Base-by-base conservation (phyloP, 2,797 vertebrate species). In the Zenarchopterus dispar region DNA sequence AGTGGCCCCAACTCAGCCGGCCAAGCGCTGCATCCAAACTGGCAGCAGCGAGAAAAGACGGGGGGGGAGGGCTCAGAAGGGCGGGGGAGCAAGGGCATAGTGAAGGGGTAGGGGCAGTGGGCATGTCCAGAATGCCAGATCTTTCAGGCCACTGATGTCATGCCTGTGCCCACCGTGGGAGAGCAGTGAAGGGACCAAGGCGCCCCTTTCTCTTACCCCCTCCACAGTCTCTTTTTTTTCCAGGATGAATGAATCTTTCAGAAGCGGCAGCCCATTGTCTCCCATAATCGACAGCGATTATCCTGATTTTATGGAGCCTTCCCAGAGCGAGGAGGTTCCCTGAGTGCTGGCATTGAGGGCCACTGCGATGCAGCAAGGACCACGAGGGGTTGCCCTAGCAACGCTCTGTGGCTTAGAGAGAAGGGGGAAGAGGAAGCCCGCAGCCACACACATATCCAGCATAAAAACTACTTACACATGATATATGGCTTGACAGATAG, bases 121-220 rank as follows among this genome's bases (percentile, higher is more conserved):
- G 82, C 85, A 91, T 88, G 86, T 87, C 88, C 87, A 89, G 84
- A 91, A 92, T 91, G 79, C 90, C 85, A 84, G 87, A 75, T 87
- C 90, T 91, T 93, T 94, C 91, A 92, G 88, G 70, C 84, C 74
- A 65, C 91, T 94, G 93, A 94, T 94, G 93, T 93, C 91, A 93
- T 92, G 91, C 85, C 89, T 91, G 86, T 92, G 93, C 92, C 92
- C 91, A 93, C 91, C 93, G 92, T 94, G 93, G 93, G 93, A 94
- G 92, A 93, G 92, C 90, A 74, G 83, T 42, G 86, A 86, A 91
- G 85, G 83, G 85, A 87, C 87, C 73, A 80, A 86, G 73, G 80
- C 80, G 28, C 83, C 87, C 85, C 86, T 82, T 84, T 85, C 68
- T 77, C 70, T 67, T 52, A 10, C 61, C 16, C 45, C 80, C 78